These are phyloP conservation scores for Gnathonemus longibarbis DNA, from an alignment of 2,113 vertebrate genomes.

Conservation along the genomic window DNA sequence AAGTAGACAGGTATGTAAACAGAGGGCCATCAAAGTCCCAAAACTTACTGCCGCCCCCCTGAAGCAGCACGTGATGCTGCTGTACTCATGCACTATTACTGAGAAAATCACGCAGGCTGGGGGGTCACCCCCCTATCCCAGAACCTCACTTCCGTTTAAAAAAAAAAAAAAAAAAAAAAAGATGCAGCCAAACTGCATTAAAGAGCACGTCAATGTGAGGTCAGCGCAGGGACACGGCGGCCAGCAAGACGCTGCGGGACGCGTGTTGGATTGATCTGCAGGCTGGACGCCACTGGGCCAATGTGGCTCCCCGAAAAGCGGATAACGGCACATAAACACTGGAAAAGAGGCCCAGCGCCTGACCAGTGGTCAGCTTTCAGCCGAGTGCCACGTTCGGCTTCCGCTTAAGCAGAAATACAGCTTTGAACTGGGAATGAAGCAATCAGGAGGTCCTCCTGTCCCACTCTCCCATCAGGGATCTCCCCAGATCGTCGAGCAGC, in stretches of 20 bases:
- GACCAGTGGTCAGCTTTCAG: background rate
- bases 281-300: background rate
- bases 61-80: conserved; percentile 63
- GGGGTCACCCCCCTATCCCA: background rate
- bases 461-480: background rate
- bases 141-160: background rate
- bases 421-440: background rate
- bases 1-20: conserved; percentile 67
- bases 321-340: background rate
- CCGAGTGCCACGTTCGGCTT: background rate
- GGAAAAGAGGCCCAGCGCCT: background rate
- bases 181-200: background rate
- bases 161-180: background rate
- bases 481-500: background rate
- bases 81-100: conserved; percentile 57
- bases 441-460: background rate
- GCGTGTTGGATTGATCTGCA: background rate
- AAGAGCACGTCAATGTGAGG: background rate
- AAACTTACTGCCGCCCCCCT: conserved; percentile 50
- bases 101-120: conserved; percentile 31
- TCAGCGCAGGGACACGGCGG: background rate
- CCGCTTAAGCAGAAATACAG: background rate
- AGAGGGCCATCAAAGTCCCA: conserved; percentile 66
- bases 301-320: background rate
- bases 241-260: background rate